A percentile compares a stretch with the other conserved stretches of the same genome.
These are phyloP conservation scores for Heliconius eleuchia DNA, from an alignment of 1,140 invertebrate species.

Conservation along the genomic window DNA sequence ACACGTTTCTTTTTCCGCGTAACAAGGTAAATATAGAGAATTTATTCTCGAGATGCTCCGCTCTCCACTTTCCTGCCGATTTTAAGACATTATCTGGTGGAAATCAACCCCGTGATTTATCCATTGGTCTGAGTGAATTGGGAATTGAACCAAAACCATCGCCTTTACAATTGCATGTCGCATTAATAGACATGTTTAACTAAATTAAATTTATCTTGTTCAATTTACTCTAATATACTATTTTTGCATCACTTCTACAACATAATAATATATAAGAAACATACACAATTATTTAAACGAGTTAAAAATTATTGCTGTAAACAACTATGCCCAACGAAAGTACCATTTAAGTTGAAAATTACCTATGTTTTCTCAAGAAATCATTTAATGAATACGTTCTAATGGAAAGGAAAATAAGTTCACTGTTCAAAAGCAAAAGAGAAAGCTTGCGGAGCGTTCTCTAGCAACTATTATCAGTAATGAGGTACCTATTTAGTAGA, in stretches of 20 bases:
- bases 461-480: not conserved
- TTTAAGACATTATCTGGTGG: too few species aligned
- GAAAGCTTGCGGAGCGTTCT: not conserved
- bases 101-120: too few species aligned
- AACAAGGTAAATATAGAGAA: too few species aligned
- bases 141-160: too few species aligned
- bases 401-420: conserved; percentile 10
- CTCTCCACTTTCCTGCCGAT: too few species aligned
- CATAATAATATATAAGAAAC: not conserved
- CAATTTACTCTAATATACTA: not conserved
- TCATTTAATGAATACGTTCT: not conserved
- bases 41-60: too few species aligned
- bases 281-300: not conserved
- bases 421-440: not conserved
- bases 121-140: too few species aligned
- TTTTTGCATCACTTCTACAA: not conserved
- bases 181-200: too few species aligned
- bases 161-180: too few species aligned
- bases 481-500: not conserved
- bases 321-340: not conserved
- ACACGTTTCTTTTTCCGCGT: too few species aligned
- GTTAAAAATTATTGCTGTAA: not conserved
- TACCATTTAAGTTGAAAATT: conserved; percentile 6
- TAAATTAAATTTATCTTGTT: not conserved
- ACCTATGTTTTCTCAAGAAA: conserved; percentile 1